Percentiles rank a stretch among this genome's conserved stretches.
These are phyloP conservation scores for Antechinus flavipes DNA, from an alignment of 2,113 vertebrate genomes.

Conservation along the genomic window DNA sequence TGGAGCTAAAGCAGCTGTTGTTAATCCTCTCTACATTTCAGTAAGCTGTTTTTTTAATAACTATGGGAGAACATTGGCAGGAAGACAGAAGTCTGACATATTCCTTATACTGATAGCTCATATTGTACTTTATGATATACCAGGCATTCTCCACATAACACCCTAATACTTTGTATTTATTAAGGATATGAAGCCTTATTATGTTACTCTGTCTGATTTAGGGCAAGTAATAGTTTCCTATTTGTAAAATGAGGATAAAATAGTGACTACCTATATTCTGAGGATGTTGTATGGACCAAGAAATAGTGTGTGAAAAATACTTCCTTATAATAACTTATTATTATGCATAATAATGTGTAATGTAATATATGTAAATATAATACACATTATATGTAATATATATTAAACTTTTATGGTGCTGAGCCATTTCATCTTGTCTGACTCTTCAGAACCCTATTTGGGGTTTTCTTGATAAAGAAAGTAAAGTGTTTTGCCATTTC, in stretches of 20 bases:
- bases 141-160: background rate
- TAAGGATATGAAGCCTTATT: background rate
- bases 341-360: too few relatives aligned
- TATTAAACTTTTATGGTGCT: background rate
- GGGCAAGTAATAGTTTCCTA: background rate
- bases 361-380: too few relatives aligned
- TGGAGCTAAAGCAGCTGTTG: background rate
- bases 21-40: background rate
- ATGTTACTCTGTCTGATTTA: background rate
- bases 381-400: too few relatives aligned
- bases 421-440: background rate
- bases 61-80: background rate
- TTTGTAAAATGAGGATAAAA: background rate
- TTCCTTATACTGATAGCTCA: background rate
- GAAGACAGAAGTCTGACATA: background rate
- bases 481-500: background rate
- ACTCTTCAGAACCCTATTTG: background rate
- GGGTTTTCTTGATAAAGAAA: background rate
- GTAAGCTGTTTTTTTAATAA: constrained; percentile 1
- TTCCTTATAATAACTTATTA: background rate
- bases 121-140: background rate
- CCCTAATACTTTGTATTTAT: background rate
- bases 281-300: background rate
- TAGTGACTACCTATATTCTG: background rate
- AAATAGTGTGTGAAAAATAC: background rate